Evolutionary conservation across 2,888 invertebrate species (phyloP), one percentile per base, ranked within the genome.

Genomic region (Cerceris ruficornis): DNA sequence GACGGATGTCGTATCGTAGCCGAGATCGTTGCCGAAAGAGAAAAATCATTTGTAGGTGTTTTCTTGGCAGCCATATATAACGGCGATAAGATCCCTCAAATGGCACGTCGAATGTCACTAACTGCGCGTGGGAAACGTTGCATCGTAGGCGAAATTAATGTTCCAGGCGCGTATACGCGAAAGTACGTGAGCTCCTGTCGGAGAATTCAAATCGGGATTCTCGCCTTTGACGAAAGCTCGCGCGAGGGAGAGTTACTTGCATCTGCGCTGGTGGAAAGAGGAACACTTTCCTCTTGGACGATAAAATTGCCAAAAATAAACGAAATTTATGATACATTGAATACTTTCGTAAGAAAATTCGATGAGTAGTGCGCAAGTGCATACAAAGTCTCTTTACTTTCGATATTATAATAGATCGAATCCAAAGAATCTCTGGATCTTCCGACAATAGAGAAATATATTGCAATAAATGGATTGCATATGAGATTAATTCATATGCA

Each of bases 171-270:
- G 71, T 77, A 71, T 68, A 39, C 57, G 71, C 50, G 68, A 69
- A 71, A 68, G 55, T 72, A 65, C 69, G 66, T 50, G 67, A 57
- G 43, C 67, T 54, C 58, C 17, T 15, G 15, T 9, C 46, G 28
- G n/a, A 65, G 79, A 74, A 75, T 76, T 76, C 65, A 66, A 81
- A 81, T 75, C 59, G 61, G 39, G 71, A 69, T 69, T 49, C 60
- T 59, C 28, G 49, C 69, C 75, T 77, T 75, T 72, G 77, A 77
- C 81, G 72, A 54, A 60, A 43, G 46, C 67, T 57, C 65, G 49
- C 39, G 43, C 55, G 55, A 42, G 52, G 17, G 62, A 14, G n/a
- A 39, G 14, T 14, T 59, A 77, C 80, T 77, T 74, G 65, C 73
- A 70, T 80, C 55, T 70, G 50, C 42, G n/a, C 9, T 13, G 28